Conservation (phyloP, 2,797 vertebrate genomes). For the Scomberomorus guttatus region DNA sequence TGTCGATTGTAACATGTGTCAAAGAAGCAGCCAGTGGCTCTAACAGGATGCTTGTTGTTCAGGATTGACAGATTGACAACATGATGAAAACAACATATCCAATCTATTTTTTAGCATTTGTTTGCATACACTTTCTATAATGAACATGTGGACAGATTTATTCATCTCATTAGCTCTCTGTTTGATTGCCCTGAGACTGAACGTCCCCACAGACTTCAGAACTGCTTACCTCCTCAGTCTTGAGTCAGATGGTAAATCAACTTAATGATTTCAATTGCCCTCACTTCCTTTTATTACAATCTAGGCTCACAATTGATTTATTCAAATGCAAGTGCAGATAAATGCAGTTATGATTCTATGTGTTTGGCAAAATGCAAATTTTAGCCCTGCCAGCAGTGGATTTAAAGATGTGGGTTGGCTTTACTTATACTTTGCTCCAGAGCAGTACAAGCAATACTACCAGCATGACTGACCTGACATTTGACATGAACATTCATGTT, state of each 20-base stretch:
- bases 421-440: too few relatives aligned
- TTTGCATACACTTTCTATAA: slow-evolving; percentile 21
- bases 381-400: neutral
- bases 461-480: neutral
- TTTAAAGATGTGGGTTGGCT: neutral
- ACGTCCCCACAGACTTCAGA: slow-evolving; percentile 54
- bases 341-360: slow-evolving; percentile 2
- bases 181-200: slow-evolving; percentile 41
- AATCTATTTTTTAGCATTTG: neutral
- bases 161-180: slow-evolving; percentile 49
- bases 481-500: neutral
- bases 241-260: slow-evolving; percentile 48
- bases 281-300: slow-evolving; percentile 51
- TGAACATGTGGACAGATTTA: slow-evolving; percentile 43
- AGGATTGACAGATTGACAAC: neutral
- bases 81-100: neutral
- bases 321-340: slow-evolving; percentile 34
- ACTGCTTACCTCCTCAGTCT: slow-evolving; percentile 56
- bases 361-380: neutral
- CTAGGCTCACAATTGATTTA: slow-evolving; percentile 40
- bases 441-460: neutral
- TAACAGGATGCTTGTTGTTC: neutral
- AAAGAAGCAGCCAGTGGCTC: neutral
- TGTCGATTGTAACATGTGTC: neutral
- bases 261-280: slow-evolving; percentile 54